Conservation (phyloP, 2,888 invertebrate genomes). For the Germaria angustata region DNA sequence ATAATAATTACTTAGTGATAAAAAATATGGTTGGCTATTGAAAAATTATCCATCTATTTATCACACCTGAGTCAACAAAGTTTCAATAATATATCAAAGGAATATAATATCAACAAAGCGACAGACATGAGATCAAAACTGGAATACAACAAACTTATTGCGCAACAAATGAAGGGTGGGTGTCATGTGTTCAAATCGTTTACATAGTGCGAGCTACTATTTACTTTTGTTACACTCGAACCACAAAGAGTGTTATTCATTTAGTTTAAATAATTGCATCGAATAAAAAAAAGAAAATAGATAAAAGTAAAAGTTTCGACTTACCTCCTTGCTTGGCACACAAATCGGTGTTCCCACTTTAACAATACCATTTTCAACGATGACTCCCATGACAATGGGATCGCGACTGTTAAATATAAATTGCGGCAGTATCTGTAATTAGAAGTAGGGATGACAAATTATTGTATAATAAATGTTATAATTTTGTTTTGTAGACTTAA, state of each 20-base stretch:
- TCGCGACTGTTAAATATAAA: slow-evolving; percentile 99
- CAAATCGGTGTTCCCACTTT: slow-evolving; percentile 98
- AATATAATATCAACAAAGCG: slow-evolving; percentile 1
- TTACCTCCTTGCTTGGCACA: slow-evolving; percentile 96
- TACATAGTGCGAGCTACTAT: background rate
- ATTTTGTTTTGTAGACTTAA: background rate
- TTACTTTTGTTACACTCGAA: slow-evolving; percentile 11
- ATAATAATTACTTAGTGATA: background rate
- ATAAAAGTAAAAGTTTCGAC: slow-evolving; percentile 70
- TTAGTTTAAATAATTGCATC: background rate
- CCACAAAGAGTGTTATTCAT: slow-evolving; percentile 43
- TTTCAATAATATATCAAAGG: slow-evolving; percentile 15
- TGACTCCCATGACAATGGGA: slow-evolving; percentile 98
- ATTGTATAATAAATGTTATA: background rate
- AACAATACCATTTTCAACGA: slow-evolving; percentile 96
- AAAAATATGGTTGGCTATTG: background rate
- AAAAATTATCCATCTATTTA: background rate
- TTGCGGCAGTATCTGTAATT: slow-evolving; percentile 86
- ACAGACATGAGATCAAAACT: background rate
- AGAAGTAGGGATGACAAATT: background rate
- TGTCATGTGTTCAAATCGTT: background rate
- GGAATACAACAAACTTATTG: background rate
- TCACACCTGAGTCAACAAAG: slow-evolving; percentile 48
- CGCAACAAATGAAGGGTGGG: slow-evolving; percentile 29
- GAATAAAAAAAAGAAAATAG: background rate